Base-by-base conservation (phyloP, 2,797 vertebrate species). In the Hippocampus kuda region DNA sequence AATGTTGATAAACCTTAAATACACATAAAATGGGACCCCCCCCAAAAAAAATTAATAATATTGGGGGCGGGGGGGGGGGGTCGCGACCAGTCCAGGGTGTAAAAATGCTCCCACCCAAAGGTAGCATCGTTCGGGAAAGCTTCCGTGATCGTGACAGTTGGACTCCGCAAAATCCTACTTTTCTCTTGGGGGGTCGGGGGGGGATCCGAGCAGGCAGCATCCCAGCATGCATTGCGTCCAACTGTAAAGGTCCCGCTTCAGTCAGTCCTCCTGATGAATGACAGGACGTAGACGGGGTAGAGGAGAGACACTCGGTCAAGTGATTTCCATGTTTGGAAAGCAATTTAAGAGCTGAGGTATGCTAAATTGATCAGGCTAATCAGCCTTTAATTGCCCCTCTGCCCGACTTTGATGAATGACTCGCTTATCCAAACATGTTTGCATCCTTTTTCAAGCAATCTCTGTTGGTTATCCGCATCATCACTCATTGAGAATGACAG, bases 401-500 rank as follows among this genome's bases (percentile, higher is more conserved):
- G 80, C 26, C 65, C 75, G 78, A 70, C 75, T 78, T 78, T 86
- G 83, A 85, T 85, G 79, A 81, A 76, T 81, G 75, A 79, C 80
- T 85, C 22, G 54, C 80, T 86, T 86, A 87, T 80, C 65, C 77
- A 85, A 86, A 85, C 82, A 81, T 71, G 76, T 86, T 82, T 84
- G 81, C 80, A 84, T 87, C 78, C 75, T 78, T 78, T 81, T 84
- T 79, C 77, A 75, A 72, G 71, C 68, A 78, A 80, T 79, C 75
- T 79, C 77, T 83, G 83, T 81, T 78, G 79, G 80, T 85, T 86
- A 85, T 86, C 80, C 75, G 81, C 84, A 70, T 81, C 83, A 85
- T 88, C 81, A 81, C 80, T 87, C 83, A 85, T 61, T 71, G 78
- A 86, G 83, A 85, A 86, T 85, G 83, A 86, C 86, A 81, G 67